phyloP scores from a whole-genome alignment of 1,140 invertebrate genomes.

The Tetragnatha versicolor region DNA sequence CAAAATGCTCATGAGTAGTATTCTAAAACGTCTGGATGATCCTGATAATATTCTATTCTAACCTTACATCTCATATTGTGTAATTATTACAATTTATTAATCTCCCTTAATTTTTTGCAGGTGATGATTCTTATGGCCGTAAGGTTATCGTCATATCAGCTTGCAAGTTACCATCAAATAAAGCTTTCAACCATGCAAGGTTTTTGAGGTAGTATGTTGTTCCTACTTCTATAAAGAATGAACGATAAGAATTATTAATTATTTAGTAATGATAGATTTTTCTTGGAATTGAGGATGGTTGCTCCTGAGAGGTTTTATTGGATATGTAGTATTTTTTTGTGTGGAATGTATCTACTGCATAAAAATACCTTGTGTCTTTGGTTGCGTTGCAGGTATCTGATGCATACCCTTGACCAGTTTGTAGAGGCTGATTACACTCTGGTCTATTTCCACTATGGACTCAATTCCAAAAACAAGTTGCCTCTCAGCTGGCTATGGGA shows the following conservation, averaged over 20 bases:
- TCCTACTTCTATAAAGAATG: constrained; percentile 3
- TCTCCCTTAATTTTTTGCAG: constrained; percentile 60
- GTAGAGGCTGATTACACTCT: constrained; percentile 99
- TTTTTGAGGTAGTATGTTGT: constrained; percentile 76
- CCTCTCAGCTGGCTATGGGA: constrained; percentile 94
- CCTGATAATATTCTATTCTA: too few relatives aligned
- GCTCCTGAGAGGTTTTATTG: too few relatives aligned
- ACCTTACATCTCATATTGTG: too few relatives aligned
- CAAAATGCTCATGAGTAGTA: too few relatives aligned
- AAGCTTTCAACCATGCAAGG: constrained; percentile 81
- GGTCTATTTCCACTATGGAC: constrained; percentile 98
- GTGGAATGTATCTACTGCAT: too few relatives aligned
- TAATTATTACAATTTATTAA: too few relatives aligned
- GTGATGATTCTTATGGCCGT: constrained; percentile 85
- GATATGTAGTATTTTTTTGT: too few relatives aligned
- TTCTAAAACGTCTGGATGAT: too few relatives aligned
- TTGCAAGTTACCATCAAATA: constrained; percentile 87
- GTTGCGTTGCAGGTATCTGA: constrained; percentile 80
- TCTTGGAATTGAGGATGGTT: too few relatives aligned
- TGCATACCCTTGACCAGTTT: constrained; percentile 94
- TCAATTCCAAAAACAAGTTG: constrained; percentile 96
- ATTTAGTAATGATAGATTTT: too few relatives aligned
- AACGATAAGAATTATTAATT: too few relatives aligned
- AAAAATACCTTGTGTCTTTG: too few relatives aligned
- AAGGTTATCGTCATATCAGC: constrained; percentile 96